A percentile compares a stretch with the other conserved stretches of the same genome.
These are phyloP conservation scores for Verasper variegatus DNA, from an alignment of 2,113 vertebrate species.

Conservation along the genomic window DNA sequence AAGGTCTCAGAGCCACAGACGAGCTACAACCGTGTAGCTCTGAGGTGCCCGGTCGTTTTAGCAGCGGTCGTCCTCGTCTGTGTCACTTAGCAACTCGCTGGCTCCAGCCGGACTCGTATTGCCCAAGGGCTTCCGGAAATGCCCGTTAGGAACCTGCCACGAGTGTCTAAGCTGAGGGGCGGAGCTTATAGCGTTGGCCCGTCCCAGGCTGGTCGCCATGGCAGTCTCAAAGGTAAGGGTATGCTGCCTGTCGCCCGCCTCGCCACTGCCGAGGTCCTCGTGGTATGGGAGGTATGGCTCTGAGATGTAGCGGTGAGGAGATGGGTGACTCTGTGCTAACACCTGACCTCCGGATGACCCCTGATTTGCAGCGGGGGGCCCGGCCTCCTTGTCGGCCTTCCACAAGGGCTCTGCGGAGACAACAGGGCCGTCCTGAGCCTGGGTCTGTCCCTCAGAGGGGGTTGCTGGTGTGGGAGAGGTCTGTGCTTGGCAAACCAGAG, in stretches of 20 bases:
- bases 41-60: constrained; percentile 72
- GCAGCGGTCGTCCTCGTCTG: constrained; percentile 96
- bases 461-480: constrained; percentile 74
- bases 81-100: constrained; percentile 91
- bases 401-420: constrained; percentile 40
- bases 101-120: constrained; percentile 83
- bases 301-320: constrained; percentile 94
- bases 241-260: constrained; percentile 87
- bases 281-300: constrained; percentile 95
- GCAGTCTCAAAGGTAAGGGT: constrained; percentile 97
- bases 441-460: constrained; percentile 72
- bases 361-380: constrained; percentile 48
- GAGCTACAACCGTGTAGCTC: constrained; percentile 25
- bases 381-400: constrained; percentile 79
- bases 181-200: constrained; percentile 91
- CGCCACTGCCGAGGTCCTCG: constrained; percentile 86
- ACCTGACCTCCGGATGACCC: constrained; percentile 43
- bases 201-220: constrained; percentile 91
- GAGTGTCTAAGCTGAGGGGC: constrained; percentile 92
- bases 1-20: constrained; percentile 35
- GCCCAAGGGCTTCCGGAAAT: constrained; percentile 88
- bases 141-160: constrained; percentile 97
- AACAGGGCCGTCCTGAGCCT: constrained; percentile 61
- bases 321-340: constrained; percentile 80
- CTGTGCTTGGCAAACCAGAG: constrained; percentile 86